phyloP scores from a whole-genome alignment of 2,888 invertebrate species.

The Sminthurinus aureus region DNA sequence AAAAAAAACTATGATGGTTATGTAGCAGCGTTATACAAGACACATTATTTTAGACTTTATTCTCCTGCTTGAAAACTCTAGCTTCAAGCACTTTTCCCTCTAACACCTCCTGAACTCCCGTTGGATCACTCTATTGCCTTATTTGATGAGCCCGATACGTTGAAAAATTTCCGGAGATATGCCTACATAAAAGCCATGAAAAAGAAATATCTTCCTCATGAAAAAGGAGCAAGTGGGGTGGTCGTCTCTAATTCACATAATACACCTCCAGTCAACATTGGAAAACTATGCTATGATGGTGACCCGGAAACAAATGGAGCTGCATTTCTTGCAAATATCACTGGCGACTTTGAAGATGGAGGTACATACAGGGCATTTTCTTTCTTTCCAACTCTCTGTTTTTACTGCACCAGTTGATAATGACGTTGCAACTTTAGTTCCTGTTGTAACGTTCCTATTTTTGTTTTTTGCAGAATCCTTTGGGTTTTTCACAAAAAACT shows the following conservation, averaged over 20 bases:
- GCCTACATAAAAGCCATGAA: slow-evolving; percentile 16
- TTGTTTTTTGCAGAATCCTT: neutral
- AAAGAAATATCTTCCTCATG: neutral
- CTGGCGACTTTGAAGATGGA: neutral
- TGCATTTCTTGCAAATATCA: slow-evolving; percentile 1
- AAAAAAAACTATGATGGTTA: no score
- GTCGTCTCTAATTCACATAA: slow-evolving; percentile 23
- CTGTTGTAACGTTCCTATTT: neutral
- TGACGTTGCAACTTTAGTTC: slow-evolving; percentile 1
- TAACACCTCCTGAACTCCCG: slow-evolving; percentile 21
- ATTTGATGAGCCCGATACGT: slow-evolving; percentile 16
- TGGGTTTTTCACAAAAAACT: slow-evolving; percentile 22
- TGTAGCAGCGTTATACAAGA: neutral
- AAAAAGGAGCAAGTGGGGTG: neutral
- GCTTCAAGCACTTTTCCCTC: slow-evolving; percentile 26
- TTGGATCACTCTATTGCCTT: slow-evolving; percentile 22
- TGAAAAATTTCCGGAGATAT: slow-evolving; percentile 28
- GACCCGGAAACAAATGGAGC: slow-evolving; percentile 8
- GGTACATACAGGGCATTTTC: neutral
- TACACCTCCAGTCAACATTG: slow-evolving; percentile 15
- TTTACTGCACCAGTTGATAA: no score
- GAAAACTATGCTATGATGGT: slow-evolving; percentile 24
- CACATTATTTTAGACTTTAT: neutral
- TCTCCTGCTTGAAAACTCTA: neutral
- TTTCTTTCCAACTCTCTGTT: no score